Conservation (phyloP, 1,140 invertebrate genomes). For the Drosophila mauritiana region DNA sequence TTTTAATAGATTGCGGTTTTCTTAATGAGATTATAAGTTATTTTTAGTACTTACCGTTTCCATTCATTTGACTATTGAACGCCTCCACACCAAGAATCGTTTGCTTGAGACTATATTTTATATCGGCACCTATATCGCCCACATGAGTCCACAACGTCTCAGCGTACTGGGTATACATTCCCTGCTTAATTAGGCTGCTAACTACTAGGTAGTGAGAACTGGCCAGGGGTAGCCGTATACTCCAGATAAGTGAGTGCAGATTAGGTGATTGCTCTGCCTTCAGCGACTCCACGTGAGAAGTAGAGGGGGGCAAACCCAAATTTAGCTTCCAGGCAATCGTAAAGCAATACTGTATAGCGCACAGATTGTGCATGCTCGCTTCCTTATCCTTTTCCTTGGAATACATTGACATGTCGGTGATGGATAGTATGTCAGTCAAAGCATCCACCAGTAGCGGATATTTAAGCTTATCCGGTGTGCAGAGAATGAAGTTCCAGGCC, state of each 20-base stretch:
- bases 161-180: slow-evolving; percentile 84
- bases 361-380: slow-evolving; percentile 87
- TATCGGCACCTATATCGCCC: slow-evolving; percentile 73
- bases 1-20: not conserved
- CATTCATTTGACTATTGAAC: slow-evolving; percentile 69
- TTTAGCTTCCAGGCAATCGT: slow-evolving; percentile 87
- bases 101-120: slow-evolving; percentile 76
- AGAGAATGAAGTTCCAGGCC: slow-evolving; percentile 96
- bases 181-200: slow-evolving; percentile 83
- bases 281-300: slow-evolving; percentile 92
- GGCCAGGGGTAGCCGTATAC: slow-evolving; percentile 75
- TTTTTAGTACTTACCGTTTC: slow-evolving; percentile 53
- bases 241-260: slow-evolving; percentile 86
- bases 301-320: slow-evolving; percentile 93
- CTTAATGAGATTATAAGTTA: not conserved
- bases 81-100: slow-evolving; percentile 74
- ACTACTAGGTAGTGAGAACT: slow-evolving; percentile 78
- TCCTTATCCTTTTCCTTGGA: slow-evolving; percentile 86
- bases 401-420: slow-evolving; percentile 88
- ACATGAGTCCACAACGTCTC: slow-evolving; percentile 77
- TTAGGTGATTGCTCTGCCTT: slow-evolving; percentile 85
- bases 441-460: slow-evolving; percentile 95
- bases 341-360: slow-evolving; percentile 96
- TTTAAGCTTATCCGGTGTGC: slow-evolving; percentile 94
- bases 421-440: slow-evolving; percentile 91